Evolutionary conservation across 2,888 invertebrate genomes (phyloP).

Genomic region (Drosophila lutescens): DNA sequence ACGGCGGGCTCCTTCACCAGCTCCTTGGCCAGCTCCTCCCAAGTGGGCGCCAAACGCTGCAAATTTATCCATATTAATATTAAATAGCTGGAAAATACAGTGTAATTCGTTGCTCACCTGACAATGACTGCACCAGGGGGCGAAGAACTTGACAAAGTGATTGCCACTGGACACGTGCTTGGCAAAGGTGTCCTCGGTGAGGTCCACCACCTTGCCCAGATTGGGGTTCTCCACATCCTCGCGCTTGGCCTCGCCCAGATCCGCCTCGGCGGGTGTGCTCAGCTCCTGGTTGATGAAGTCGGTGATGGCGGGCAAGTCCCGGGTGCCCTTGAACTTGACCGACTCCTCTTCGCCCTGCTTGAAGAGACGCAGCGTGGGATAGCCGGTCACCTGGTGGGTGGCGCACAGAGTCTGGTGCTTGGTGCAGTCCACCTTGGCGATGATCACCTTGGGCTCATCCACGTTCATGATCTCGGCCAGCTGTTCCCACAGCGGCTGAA

Average conservation of each 20-base stretch:
- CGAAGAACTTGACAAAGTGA: slow-evolving; percentile 96
- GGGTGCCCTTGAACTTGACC: slow-evolving; percentile 90
- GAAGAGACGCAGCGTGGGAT: slow-evolving; percentile 94
- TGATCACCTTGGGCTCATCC: slow-evolving; percentile 87
- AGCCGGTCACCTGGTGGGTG: slow-evolving; percentile 91
- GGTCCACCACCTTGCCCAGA: slow-evolving; percentile 86
- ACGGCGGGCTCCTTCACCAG: slow-evolving; percentile 88
- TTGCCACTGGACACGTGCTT: slow-evolving; percentile 89
- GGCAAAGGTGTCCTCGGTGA: slow-evolving; percentile 91
- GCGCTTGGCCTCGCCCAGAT: slow-evolving; percentile 35
- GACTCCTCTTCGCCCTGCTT: slow-evolving; percentile 88
- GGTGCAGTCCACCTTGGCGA: slow-evolving; percentile 95
- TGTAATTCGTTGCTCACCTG: slow-evolving; percentile 85
- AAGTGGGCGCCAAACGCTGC: slow-evolving; percentile 91
- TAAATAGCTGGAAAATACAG: too few species aligned
- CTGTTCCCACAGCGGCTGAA: slow-evolving; percentile 94
- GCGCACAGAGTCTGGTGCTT: slow-evolving; percentile 90
- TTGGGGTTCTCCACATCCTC: slow-evolving; percentile 46
- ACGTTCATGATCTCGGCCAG: slow-evolving; percentile 89
- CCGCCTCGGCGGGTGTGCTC: slow-evolving; percentile 56
- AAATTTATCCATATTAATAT: background rate
- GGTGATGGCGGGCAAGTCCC: slow-evolving; percentile 91
- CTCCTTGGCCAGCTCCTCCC: slow-evolving; percentile 92
- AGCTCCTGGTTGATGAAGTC: slow-evolving; percentile 91
- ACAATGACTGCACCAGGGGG: slow-evolving; percentile 96